Evolutionary conservation across 2,888 invertebrate genomes (phyloP).

Genomic region (Rosalia funebris): DNA sequence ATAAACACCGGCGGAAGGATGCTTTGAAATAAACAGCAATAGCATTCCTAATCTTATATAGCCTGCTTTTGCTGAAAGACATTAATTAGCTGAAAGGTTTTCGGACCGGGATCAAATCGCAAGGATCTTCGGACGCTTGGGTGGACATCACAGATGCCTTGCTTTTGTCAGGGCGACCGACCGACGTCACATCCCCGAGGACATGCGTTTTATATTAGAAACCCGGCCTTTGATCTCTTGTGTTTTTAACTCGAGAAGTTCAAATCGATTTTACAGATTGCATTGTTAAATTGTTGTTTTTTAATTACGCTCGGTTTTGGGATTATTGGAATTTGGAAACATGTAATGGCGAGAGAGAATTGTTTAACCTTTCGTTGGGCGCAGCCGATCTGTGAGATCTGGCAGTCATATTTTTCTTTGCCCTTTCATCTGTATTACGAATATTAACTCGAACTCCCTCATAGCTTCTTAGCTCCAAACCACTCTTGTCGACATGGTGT

Average conservation of each 20-base stretch:
- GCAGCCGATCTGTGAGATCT: no score
- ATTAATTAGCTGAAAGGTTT: slow-evolving; percentile 59
- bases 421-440: no score
- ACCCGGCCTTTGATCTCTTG: slow-evolving; percentile 37
- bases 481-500: no score
- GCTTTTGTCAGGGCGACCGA: slow-evolving; percentile 39
- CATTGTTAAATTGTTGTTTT: slow-evolving; percentile 16
- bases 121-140: slow-evolving; percentile 40
- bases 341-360: no score
- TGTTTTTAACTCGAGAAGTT: slow-evolving; percentile 21
- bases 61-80: slow-evolving; percentile 51
- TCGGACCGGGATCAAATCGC: slow-evolving; percentile 33
- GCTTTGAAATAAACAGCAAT: slow-evolving; percentile 42
- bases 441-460: no score
- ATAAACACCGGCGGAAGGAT: background rate
- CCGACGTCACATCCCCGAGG: slow-evolving; percentile 36
- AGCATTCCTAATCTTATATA: slow-evolving; percentile 48
- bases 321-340: no score
- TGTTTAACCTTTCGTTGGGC: no score
- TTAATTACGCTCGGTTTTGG: background rate
- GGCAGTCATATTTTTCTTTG: no score
- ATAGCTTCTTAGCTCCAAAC: no score
- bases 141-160: slow-evolving; percentile 43
- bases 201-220: slow-evolving; percentile 45
- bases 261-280: slow-evolving; percentile 16